These are phyloP conservation scores for Invenusta paracnida DNA, from an alignment of 2,888 invertebrate species.

Conservation along the genomic window DNA sequence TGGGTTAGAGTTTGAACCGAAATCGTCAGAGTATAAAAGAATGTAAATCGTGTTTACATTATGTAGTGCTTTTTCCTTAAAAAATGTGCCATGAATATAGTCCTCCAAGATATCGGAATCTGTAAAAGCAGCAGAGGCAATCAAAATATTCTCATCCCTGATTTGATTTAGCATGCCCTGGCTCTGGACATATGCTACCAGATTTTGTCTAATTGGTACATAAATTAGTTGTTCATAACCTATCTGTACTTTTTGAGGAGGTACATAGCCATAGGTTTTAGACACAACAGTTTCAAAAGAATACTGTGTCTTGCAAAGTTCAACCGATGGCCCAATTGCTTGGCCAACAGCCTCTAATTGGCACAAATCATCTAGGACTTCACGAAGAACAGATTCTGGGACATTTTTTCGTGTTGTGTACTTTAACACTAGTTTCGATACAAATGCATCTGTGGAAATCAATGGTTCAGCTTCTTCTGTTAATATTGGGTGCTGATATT, in stretches of 20 bases:
- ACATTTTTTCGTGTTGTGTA: not conserved
- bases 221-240: not conserved
- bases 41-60: not conserved
- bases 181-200: not conserved
- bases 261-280: not conserved
- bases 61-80: not conserved
- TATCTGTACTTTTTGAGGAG: not conserved
- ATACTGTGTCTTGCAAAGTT: not conserved
- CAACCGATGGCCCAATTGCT: not conserved
- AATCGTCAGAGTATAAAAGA: not conserved
- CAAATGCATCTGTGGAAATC: not conserved
- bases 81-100: not conserved
- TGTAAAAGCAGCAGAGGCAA: no score
- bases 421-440: not conserved
- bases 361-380: not conserved
- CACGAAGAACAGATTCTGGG: not conserved
- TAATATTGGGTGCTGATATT: no score
- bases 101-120: not conserved
- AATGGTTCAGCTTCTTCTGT: no score
- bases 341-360: not conserved
- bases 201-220: not conserved
- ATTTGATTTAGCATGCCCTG: not conserved
- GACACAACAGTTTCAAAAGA: not conserved
- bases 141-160: no score
- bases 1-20: not conserved